A percentile compares a stretch with the other conserved stretches of the same genome.
Evolutionary conservation across 35 echinoderm and acorn worm genomes (phyloP).

Genomic region (Lytechinus variegatus): DNA sequence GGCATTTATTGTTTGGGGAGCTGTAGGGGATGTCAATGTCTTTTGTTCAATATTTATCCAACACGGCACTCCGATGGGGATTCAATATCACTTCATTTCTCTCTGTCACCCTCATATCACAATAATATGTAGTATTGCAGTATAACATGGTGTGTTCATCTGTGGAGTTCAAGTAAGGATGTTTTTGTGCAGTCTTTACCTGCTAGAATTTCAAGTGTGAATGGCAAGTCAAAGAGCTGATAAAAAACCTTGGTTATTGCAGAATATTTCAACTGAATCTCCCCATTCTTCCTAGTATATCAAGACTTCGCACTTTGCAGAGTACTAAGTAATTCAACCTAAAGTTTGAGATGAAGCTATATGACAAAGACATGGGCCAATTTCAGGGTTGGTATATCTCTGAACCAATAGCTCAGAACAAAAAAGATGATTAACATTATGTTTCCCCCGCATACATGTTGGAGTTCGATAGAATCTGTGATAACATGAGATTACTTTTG

Average conservation of each 20-base stretch:
- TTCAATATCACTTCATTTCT: not conserved
- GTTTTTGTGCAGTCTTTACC: too few relatives aligned
- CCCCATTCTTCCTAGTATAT: too few relatives aligned
- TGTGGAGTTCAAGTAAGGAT: not conserved
- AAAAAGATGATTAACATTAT: not conserved
- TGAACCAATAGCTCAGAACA: not conserved
- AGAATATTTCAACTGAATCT: too few relatives aligned
- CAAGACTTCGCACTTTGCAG: too few relatives aligned
- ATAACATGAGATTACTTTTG: not conserved
- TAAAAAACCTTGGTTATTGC: too few relatives aligned
- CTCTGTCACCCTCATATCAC: not conserved
- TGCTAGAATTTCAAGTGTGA: too few relatives aligned
- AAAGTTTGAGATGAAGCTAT: too few relatives aligned
- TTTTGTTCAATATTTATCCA: constrained; percentile 6
- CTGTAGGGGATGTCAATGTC: not conserved
- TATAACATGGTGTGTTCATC: not conserved
- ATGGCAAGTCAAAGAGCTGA: too few relatives aligned
- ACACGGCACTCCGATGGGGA: not conserved
- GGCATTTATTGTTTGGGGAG: not conserved
- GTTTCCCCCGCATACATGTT: not conserved
- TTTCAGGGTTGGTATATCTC: too few relatives aligned
- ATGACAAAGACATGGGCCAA: too few relatives aligned
- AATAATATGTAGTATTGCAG: not conserved
- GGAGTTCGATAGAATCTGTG: not conserved
- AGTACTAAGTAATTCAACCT: too few relatives aligned